Evolutionary conservation across 2,797 vertebrate species (phyloP).

Genomic region (Hoplostethus mediterraneus): DNA sequence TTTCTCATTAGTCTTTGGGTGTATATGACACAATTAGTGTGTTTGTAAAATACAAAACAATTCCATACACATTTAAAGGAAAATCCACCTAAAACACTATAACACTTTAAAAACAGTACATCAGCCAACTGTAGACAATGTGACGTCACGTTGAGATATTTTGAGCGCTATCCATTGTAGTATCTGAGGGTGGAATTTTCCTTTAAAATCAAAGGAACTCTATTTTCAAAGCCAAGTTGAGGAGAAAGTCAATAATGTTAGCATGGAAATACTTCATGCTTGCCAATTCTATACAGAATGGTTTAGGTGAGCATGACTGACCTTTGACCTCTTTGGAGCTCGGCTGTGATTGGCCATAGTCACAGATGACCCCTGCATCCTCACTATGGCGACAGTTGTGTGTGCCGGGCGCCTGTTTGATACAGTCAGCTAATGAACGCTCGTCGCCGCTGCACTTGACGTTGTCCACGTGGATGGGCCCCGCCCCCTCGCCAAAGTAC

Average conservation of each 20-base stretch:
- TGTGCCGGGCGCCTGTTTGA: constrained; percentile 90
- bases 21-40: constrained; percentile 31
- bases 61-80: not conserved
- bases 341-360: constrained; percentile 84
- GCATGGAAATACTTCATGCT: not conserved
- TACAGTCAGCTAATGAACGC: constrained; percentile 90
- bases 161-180: too few relatives aligned
- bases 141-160: too few relatives aligned
- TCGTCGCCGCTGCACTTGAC: constrained; percentile 93
- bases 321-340: constrained; percentile 77
- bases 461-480: constrained; percentile 95
- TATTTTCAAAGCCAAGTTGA: not conserved
- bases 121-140: too few relatives aligned
- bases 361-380: constrained; percentile 96
- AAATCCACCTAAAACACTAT: too few relatives aligned
- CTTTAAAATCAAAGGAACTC: not conserved
- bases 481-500: constrained; percentile 95
- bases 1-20: constrained; percentile 48
- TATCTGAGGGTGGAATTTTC: not conserved
- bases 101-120: too few relatives aligned
- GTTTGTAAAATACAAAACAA: constrained; percentile 56
- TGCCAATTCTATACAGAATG: not conserved
- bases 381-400: constrained; percentile 98
- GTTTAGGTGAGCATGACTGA: constrained; percentile 41
- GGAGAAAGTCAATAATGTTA: not conserved